These are phyloP conservation scores for Zootoca vivipara DNA, from an alignment of 2,113 vertebrate genomes.

Conservation along the genomic window DNA sequence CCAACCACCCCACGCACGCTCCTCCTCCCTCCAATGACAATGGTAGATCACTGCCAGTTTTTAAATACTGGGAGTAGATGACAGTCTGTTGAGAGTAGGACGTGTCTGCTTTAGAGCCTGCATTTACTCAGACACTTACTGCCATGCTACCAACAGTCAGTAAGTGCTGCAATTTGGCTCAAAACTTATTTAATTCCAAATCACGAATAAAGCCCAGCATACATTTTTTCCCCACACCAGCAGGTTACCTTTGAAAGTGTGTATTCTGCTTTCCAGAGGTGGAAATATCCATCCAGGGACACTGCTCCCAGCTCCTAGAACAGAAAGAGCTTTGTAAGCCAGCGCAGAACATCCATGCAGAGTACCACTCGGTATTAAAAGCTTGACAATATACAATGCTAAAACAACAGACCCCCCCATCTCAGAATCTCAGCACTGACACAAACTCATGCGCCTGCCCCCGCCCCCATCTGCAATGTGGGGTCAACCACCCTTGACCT, in stretches of 20 bases:
- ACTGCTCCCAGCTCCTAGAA: conserved; percentile 93
- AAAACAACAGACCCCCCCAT: too few relatives aligned
- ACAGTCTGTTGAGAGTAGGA: too few relatives aligned
- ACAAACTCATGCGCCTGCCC: not conserved
- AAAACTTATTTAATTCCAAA: not conserved
- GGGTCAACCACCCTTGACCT: not conserved
- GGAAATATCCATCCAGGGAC: conserved; percentile 96
- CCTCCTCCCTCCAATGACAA: too few relatives aligned
- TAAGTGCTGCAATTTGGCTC: not conserved
- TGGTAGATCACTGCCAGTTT: too few relatives aligned
- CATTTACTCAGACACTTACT: not conserved
- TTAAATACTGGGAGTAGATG: too few relatives aligned
- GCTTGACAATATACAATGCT: too few relatives aligned
- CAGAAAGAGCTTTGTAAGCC: conserved; percentile 24
- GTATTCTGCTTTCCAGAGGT: conserved; percentile 96
- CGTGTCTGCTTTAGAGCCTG: not conserved
- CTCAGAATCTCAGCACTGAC: not conserved
- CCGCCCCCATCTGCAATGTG: not conserved
- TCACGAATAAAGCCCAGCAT: not conserved
- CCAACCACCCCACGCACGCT: too few relatives aligned
- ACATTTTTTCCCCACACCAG: not conserved
- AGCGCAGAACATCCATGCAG: too few relatives aligned
- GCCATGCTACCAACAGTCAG: too few relatives aligned
- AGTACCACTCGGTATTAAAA: not conserved
- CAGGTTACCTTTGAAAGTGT: conserved; percentile 88